A percentile compares a stretch with the other conserved stretches of the same genome.
These are phyloP conservation scores for Parazoanthus atlanticus DNA, from an alignment of 92 coral and sea anemone genomes.

Conservation along the genomic window DNA sequence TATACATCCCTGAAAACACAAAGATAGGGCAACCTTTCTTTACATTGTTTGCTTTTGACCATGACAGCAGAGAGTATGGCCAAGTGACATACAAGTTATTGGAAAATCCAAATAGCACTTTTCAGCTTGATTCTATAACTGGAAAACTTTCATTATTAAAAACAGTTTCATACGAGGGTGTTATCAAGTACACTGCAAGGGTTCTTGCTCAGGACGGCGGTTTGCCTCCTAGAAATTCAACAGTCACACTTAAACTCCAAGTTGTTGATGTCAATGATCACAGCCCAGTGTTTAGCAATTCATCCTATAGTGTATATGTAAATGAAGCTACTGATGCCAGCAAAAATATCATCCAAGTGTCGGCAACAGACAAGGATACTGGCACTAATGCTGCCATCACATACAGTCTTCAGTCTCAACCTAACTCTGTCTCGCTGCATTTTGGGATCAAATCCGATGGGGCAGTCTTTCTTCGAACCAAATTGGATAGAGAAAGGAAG, in stretches of 20 bases:
- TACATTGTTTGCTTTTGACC: constrained; percentile 74
- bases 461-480: constrained; percentile 63
- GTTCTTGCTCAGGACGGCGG: constrained; percentile 91
- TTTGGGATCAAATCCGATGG: constrained; percentile 82
- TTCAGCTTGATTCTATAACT: constrained; percentile 63
- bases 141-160: constrained; percentile 74
- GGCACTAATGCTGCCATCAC: constrained; percentile 81
- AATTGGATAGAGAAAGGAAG: constrained; percentile 74
- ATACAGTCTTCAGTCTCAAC: constrained; percentile 62
- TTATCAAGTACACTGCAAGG: constrained; percentile 52
- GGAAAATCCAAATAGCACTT: constrained; percentile 69
- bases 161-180: constrained; percentile 70
- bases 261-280: constrained; percentile 96
- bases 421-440: constrained; percentile 56
- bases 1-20: constrained; percentile 76
- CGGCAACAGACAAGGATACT: constrained; percentile 84
- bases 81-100: constrained; percentile 72
- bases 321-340: constrained; percentile 57
- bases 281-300: constrained; percentile 74
- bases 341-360: constrained; percentile 64
- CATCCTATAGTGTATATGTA: constrained; percentile 69
- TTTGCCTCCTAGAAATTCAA: constrained; percentile 59
- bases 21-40: constrained; percentile 71
- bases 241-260: constrained; percentile 65
- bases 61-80: constrained; percentile 83